Base-by-base conservation (phyloP, 2,797 vertebrate species). In the Jordanella pulchra region DNA sequence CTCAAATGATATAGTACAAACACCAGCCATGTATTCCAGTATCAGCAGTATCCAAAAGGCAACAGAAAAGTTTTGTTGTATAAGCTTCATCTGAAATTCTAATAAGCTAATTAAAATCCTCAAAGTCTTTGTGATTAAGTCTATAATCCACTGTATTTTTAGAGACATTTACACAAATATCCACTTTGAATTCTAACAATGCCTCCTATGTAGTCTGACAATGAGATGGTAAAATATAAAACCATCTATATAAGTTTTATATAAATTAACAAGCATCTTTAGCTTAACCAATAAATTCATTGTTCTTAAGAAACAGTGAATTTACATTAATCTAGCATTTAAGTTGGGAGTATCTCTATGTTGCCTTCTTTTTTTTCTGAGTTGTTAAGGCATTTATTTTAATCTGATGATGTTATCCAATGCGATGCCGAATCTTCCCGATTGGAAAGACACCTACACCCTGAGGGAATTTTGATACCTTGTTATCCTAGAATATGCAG, bases 401-500 rank as follows among this genome's bases (percentile, higher is more conserved):
- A 81, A 83, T 87, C 87, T 79, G 85, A 78, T 53, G 61, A 82
- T 83, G 75, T 85, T 86, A 86, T 85, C 78, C 54, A 47, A 75
- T 63, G 75, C 81, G 75, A 68, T 76, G 76, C 77, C 67, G 81
- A 78, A 86, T 86, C 77, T 90, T 78, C 82, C 83, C 78, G 69
- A 77, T 72, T 84, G 82, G 75, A 87, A 83, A 88, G 88, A 74
- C 78, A 61, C 79, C 54, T 51, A 30, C 30, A 61, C 18, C 87
- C 79, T 67, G 2, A 53, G 79, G 86, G 84, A 81, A 75, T 85
- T 67, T 56, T 84, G 80, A 84, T 83, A 91, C 79, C 81, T 89
- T 86, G 88, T 89, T 90, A 90, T 87, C 84, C 71, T 77, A 75
- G 71, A 75, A 79, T 86, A 90, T 84, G 65, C 86, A 80, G 73